Evolutionary conservation across 2,113 vertebrate genomes (phyloP), one percentile per base, ranked within the genome.

Genomic region (Cyphomyrus discorhynchus): DNA sequence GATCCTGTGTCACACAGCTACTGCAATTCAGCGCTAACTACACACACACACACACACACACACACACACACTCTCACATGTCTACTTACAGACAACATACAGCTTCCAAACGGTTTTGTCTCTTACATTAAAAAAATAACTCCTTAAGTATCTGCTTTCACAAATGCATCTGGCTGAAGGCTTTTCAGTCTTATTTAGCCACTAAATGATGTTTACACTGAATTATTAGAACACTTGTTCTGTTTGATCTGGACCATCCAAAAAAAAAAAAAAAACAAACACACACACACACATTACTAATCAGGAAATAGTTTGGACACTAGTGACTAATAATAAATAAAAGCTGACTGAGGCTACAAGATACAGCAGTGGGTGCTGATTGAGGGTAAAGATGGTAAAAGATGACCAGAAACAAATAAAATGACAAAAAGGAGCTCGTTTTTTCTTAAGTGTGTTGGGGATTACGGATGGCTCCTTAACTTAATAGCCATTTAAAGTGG

Each of bases 401-500:
- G 95, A 94, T 94, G 95, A 94, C 95, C 94, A 92, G 92, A 93
- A 94, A 93, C 93, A 93, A 93, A 93, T 92, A 94, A 94, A 94
- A 95, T 94, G 95, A 94, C 93, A 94, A 94, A 93, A 95, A 93
- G 93, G 94, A 91, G 88, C 21, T 93, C 92, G 92, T 50, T 92
- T 92, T 93, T 94, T 93, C 94, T 94, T 94, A 95, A 93, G 93
- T 94, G 94, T 94, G 92, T 94, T 93, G 92, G 95, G 95, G 95
- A 96, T 95, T 96, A 95, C 93, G 91, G 94, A 95, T 95, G 94
- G 95, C 95, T 96, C 94, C 95, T 96, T 95, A 95, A 96, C 95
- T 95, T 96, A 96, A 96, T 96, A 95, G 95, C 95, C 95, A 96
- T 96, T 96, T 96, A 95, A 96, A 96, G 95, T 95, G 95, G 95